Evolutionary conservation across 2,797 vertebrate genomes (phyloP).

Genomic region (Eulemur rubriventer): DNA sequence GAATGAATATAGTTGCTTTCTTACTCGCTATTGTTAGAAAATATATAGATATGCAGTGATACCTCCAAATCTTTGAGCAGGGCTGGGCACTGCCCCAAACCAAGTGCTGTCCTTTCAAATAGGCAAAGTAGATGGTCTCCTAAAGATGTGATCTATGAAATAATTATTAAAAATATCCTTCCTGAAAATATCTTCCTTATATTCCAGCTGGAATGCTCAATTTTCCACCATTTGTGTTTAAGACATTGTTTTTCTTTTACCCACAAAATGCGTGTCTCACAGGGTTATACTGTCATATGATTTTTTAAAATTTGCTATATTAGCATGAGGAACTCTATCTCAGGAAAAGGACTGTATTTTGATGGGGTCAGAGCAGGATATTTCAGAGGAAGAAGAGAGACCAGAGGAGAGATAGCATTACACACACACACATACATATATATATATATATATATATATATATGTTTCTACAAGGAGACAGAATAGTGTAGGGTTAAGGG

Average conservation of each 20-base stretch:
- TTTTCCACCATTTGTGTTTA: background rate
- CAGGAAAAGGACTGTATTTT: background rate
- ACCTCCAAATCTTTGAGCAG: background rate
- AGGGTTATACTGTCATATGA: background rate
- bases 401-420: background rate
- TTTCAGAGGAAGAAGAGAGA: conserved; percentile 17
- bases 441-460: background rate
- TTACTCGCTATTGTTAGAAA: background rate
- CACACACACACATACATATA: no score
- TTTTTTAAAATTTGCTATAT: background rate
- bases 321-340: background rate
- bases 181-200: background rate
- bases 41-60: background rate
- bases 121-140: background rate
- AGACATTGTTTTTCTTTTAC: background rate
- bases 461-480: background rate
- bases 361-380: background rate
- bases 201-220: background rate
- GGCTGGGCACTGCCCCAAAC: background rate
- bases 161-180: background rate
- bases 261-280: background rate
- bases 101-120: background rate
- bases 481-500: background rate
- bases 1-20: background rate
- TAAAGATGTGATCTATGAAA: background rate